A percentile compares a stretch with the other conserved stretches of the same genome.
Evolutionary conservation across 1,140 invertebrate genomes (phyloP).

Genomic region (Coelopa frigida): DNA sequence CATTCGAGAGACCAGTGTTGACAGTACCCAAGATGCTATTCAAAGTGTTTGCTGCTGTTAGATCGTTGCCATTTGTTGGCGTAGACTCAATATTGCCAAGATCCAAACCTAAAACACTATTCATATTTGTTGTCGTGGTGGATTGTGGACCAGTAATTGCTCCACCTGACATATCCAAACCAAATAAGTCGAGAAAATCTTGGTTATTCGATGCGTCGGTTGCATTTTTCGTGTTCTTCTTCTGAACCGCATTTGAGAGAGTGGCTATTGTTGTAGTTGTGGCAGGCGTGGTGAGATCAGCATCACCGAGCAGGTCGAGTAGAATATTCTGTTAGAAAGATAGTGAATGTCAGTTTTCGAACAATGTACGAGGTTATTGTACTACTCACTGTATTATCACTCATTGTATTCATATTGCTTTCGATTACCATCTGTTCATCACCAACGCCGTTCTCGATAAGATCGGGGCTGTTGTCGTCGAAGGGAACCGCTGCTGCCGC

Average conservation of each 20-base stretch:
- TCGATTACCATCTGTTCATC: slow-evolving; percentile 28
- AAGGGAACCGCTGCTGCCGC: slow-evolving; percentile 45
- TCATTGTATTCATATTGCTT: slow-evolving; percentile 39
- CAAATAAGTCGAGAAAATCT: slow-evolving; percentile 80
- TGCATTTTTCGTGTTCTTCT: slow-evolving; percentile 49
- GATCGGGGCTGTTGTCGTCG: slow-evolving; percentile 54
- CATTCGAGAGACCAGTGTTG: slow-evolving; percentile 1
- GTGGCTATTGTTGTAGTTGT: slow-evolving; percentile 27
- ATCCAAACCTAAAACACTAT: slow-evolving; percentile 30
- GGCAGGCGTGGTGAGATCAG: slow-evolving; percentile 53
- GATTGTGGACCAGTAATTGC: slow-evolving; percentile 35
- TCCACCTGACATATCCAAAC: slow-evolving; percentile 52
- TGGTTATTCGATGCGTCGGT: slow-evolving; percentile 55
- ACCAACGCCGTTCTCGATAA: slow-evolving; percentile 38
- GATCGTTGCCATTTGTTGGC: slow-evolving; percentile 36
- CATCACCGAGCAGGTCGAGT: slow-evolving; percentile 63
- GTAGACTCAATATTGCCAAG: slow-evolving; percentile 14
- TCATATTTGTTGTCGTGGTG: slow-evolving; percentile 28
- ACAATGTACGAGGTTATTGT: too few species aligned
- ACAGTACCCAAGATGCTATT: too few species aligned
- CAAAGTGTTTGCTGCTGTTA: slow-evolving; percentile 21
- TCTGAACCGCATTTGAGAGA: slow-evolving; percentile 44
- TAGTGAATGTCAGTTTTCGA: neutral
- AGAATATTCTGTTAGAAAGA: slow-evolving; percentile 57
- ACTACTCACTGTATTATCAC: slow-evolving; percentile 37